Conservation (phyloP, 2,113 vertebrate species). For the Neolamprologus brichardi region DNA sequence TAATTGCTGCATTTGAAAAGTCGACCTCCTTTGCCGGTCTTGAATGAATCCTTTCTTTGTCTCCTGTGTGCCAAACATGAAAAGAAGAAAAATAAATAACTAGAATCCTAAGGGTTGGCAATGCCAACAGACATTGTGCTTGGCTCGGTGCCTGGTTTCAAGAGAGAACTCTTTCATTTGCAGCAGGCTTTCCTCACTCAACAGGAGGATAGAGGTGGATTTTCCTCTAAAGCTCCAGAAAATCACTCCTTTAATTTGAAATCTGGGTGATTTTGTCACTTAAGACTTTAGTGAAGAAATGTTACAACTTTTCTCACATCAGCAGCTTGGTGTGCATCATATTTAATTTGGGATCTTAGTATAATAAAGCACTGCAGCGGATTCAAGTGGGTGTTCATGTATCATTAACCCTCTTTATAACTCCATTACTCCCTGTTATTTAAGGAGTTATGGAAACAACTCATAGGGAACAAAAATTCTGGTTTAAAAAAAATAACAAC, state of each 20-base stretch:
- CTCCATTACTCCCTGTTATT: not conserved
- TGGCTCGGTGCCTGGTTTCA: constrained; percentile 50
- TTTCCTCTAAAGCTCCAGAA: constrained; percentile 32
- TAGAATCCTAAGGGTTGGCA: constrained; percentile 43
- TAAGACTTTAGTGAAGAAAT: not conserved
- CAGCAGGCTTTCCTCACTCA: constrained; percentile 34
- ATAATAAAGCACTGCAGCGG: not conserved
- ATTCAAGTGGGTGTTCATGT: not conserved
- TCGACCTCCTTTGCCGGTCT: constrained; percentile 14
- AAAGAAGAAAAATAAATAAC: constrained; percentile 44
- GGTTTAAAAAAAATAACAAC: not conserved
- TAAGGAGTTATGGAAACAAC: not conserved
- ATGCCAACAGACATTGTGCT: constrained; percentile 37
- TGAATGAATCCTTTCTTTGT: constrained; percentile 35
- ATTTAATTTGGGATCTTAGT: not conserved
- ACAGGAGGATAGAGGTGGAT: constrained; percentile 15
- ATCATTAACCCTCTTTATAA: not conserved
- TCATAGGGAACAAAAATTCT: not conserved
- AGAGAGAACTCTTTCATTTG: constrained; percentile 39
- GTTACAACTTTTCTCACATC: not conserved
- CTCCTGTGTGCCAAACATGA: constrained; percentile 39
- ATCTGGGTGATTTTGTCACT: not conserved
- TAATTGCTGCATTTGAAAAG: constrained; percentile 56
- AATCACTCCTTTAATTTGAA: constrained; percentile 24
- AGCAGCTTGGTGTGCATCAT: not conserved